Evolutionary conservation across 2,888 invertebrate species (phyloP).

Genomic region (Ryuthela nishihirai): DNA sequence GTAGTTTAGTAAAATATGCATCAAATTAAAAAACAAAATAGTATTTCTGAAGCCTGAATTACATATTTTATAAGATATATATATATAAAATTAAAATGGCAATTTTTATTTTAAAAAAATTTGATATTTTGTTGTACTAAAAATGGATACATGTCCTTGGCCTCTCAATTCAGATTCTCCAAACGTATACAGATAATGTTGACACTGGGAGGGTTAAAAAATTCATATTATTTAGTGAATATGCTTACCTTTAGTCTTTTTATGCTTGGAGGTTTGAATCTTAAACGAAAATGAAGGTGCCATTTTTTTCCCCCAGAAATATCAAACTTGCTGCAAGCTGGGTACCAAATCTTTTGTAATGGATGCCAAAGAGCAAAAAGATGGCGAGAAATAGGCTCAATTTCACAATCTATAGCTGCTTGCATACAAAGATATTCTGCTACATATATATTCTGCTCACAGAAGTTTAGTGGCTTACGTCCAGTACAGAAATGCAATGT

Average conservation of each 20-base stretch:
- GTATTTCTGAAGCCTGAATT: too few species aligned
- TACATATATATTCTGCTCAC: constrained; percentile 5
- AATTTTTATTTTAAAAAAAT: too few species aligned
- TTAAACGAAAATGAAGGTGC: constrained; percentile 66
- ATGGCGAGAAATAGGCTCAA: constrained; percentile 71
- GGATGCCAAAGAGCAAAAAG: constrained; percentile 70
- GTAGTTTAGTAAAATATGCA: too few species aligned
- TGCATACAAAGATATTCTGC: constrained; percentile 69
- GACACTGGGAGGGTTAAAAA: too few species aligned
- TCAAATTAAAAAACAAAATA: too few species aligned
- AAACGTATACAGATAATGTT: too few species aligned
- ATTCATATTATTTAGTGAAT: background rate
- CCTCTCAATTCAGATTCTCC: too few species aligned
- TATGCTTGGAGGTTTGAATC: constrained; percentile 69
- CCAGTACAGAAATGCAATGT: constrained; percentile 18
- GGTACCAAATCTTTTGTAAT: constrained; percentile 64
- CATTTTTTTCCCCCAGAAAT: constrained; percentile 57
- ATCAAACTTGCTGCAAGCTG: constrained; percentile 60
- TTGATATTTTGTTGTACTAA: too few species aligned
- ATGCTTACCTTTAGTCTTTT: constrained; percentile 39
- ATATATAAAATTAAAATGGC: too few species aligned
- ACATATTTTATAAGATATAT: too few species aligned
- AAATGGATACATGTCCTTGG: too few species aligned
- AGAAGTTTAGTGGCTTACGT: constrained; percentile 13
- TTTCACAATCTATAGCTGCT: constrained; percentile 66